phyloP scores from a whole-genome alignment of 2,113 vertebrate genomes.

The Pholis gunnellus region DNA sequence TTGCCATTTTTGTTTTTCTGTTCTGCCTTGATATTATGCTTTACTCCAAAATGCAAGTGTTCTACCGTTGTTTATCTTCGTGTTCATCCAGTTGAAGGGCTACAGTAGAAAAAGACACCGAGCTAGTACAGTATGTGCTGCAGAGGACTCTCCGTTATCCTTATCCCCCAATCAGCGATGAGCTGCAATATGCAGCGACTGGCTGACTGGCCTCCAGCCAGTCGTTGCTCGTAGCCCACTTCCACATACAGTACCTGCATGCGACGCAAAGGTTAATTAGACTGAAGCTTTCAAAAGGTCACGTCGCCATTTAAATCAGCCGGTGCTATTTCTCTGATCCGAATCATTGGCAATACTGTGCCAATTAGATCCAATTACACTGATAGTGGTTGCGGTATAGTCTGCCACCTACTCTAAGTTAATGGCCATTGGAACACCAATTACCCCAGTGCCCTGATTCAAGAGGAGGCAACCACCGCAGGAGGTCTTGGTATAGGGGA shows the following conservation, averaged over 20 bases:
- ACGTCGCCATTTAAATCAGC: constrained; percentile 76
- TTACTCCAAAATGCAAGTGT: not conserved
- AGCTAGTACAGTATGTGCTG: not conserved
- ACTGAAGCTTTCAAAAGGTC: constrained; percentile 78
- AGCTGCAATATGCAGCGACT: not conserved
- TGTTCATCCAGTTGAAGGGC: not conserved
- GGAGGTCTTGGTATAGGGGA: constrained; percentile 38
- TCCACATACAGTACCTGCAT: constrained; percentile 65
- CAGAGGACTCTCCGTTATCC: constrained; percentile 7
- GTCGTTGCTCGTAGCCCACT: constrained; percentile 49
- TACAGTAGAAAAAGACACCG: not conserved
- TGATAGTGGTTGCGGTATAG: constrained; percentile 59
- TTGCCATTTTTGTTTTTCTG: not conserved
- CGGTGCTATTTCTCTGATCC: constrained; percentile 79
- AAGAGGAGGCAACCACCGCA: constrained; percentile 48
- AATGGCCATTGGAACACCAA: constrained; percentile 78
- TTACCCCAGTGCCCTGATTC: constrained; percentile 73
- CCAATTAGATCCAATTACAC: constrained; percentile 85
- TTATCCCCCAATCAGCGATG: constrained; percentile 33
- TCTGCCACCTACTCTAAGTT: constrained; percentile 74
- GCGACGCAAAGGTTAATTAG: constrained; percentile 81
- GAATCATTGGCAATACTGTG: constrained; percentile 76
- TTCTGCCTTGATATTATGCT: not conserved
- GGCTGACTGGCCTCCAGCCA: constrained; percentile 2
- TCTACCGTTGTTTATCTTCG: not conserved